Conservation (phyloP, 1,140 invertebrate genomes). For the Fopius arisanus region DNA sequence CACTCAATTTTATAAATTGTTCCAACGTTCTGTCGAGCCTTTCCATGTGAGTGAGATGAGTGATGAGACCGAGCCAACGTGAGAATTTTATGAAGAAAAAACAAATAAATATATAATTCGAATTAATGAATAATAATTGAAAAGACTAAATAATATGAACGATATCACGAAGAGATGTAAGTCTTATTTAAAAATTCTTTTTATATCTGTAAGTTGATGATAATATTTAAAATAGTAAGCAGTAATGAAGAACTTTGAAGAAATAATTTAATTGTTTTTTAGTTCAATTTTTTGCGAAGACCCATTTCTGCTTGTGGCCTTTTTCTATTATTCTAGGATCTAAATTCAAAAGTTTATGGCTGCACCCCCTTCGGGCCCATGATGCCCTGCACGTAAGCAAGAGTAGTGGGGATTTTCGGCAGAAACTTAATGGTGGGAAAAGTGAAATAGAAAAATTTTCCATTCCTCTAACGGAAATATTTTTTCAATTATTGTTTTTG, state of each 20-base stretch:
- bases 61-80: slow-evolving; percentile 34
- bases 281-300: neutral
- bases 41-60: slow-evolving; percentile 39
- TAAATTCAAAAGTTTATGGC: no score
- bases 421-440: no score
- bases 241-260: neutral
- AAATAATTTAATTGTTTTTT: neutral
- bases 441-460: no score
- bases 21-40: slow-evolving; percentile 46
- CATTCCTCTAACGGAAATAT: no score
- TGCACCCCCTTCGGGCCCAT: no score
- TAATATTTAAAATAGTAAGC: neutral
- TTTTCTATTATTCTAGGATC: neutral
- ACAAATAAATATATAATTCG: slow-evolving; percentile 23
- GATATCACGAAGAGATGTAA: slow-evolving; percentile 29
- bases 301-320: neutral
- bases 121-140: neutral
- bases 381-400: no score
- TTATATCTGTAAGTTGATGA: neutral
- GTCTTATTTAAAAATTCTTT: slow-evolving; percentile 18
- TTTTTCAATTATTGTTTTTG: no score
- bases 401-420: no score
- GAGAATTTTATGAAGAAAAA: slow-evolving; percentile 30
- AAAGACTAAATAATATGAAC: slow-evolving; percentile 15
- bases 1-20: slow-evolving; percentile 45